Percentiles rank a stretch among this genome's conserved stretches.
These are phyloP conservation scores for Triplophysa yarkandensis DNA, from an alignment of 2,797 vertebrate genomes.

Conservation along the genomic window DNA sequence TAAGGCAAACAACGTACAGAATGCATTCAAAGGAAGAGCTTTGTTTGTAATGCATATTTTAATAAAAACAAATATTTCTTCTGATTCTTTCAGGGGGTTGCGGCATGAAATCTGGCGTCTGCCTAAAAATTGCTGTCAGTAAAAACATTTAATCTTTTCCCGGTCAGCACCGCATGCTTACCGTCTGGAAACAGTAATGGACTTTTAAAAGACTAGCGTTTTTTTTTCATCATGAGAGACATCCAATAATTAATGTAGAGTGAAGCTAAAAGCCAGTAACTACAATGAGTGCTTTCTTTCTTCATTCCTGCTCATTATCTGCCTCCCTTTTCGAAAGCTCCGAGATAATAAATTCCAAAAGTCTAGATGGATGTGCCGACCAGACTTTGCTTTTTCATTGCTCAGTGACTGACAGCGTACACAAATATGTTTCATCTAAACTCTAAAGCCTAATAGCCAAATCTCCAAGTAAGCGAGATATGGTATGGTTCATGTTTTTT, in stretches of 20 bases:
- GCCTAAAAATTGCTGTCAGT: constrained; percentile 7
- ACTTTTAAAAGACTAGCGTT: constrained; percentile 47
- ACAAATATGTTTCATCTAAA: not conserved
- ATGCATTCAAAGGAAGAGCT: not conserved
- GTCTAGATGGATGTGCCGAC: constrained; percentile 37
- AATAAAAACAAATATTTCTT: not conserved
- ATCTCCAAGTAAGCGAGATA: not conserved
- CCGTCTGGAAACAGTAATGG: constrained; percentile 48
- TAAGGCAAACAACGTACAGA: not conserved
- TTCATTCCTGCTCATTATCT: constrained; percentile 52
- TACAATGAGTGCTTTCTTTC: constrained; percentile 52
- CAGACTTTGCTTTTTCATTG: constrained; percentile 24
- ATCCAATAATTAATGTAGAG: constrained; percentile 56
- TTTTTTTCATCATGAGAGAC: constrained; percentile 54
- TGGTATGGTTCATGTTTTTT: not conserved
- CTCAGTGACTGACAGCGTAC: constrained; percentile 5
- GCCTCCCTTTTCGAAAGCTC: constrained; percentile 44
- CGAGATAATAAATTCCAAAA: constrained; percentile 54
- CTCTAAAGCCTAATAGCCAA: not conserved
- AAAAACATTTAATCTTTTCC: constrained; percentile 5
- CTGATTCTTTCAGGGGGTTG: not conserved
- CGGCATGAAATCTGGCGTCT: constrained; percentile 13
- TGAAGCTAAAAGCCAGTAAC: constrained; percentile 59
- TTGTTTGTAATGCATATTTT: not conserved
- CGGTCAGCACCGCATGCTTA: constrained; percentile 26